A percentile compares a stretch with the other conserved stretches of the same genome.
Conservation (phyloP, 2,797 vertebrate genomes). For the Sebastiscus albofasciatus region DNA sequence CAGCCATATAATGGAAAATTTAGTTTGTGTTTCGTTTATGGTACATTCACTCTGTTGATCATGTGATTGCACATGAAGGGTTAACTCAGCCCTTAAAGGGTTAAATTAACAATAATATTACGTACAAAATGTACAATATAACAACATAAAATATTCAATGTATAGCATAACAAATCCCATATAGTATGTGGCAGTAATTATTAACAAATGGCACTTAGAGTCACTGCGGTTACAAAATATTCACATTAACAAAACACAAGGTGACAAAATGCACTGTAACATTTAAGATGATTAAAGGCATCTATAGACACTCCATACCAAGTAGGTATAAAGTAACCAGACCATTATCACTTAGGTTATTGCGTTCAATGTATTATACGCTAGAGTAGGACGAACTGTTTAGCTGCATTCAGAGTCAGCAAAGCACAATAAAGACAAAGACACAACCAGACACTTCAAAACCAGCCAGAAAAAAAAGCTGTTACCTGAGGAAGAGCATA, state of each 20-base stretch:
- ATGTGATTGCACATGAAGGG: neutral
- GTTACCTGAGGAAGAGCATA: constrained; percentile 65
- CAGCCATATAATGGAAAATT: neutral
- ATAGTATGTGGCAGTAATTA: neutral
- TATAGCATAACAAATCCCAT: neutral
- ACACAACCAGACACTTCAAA: constrained; percentile 27
- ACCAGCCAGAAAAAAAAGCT: constrained; percentile 49
- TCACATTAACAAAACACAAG: constrained; percentile 26
- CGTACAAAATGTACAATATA: neutral
- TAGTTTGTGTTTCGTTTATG: neutral
- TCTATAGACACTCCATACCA: neutral
- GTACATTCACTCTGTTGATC: neutral
- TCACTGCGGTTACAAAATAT: constrained; percentile 5
- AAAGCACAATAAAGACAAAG: constrained; percentile 25
- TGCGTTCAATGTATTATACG: neutral
- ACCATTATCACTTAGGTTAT: neutral
- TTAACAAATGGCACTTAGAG: neutral
- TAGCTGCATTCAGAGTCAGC: constrained; percentile 19
- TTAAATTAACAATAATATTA: neutral
- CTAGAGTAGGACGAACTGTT: neutral
- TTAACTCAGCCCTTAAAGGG: neutral
- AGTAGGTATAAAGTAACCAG: neutral
- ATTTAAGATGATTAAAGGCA: neutral
- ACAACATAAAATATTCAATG: neutral
- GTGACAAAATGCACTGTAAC: constrained; percentile 9